Base-by-base conservation (phyloP, 2,113 vertebrate genomes). In the Pyrgilauda ruficollis region DNA sequence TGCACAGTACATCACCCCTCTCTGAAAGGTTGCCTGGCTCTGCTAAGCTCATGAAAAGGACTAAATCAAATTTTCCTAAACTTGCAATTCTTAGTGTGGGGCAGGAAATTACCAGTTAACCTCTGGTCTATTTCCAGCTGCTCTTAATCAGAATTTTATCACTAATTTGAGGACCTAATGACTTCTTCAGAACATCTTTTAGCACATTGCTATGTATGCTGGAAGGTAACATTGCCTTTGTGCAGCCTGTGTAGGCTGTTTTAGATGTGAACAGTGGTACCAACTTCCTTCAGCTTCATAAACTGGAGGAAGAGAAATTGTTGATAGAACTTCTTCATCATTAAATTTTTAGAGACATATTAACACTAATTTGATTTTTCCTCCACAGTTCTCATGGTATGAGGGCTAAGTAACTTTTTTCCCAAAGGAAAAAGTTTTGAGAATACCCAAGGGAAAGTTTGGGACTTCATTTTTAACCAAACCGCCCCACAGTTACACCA, bases 101-200 rank as follows among this genome's bases (percentile, higher is more conserved):
- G 46, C 43, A 95, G 74, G 87, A 94, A 95, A 91, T 91, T 73
- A 77, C 61, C 41, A 64, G 76, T 82, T 93, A 93, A 94, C 49
- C 17, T 75, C 64, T 95, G 61, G n/a, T 88, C 52, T 93, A 11
- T 72, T 94, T 95, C 68, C 90, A 94, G 56, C 13, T 18, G 15
- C 47, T 10, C 4, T 88, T 91, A 90, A 91, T 96, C 80, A 68
- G 41, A 72, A 62, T 89, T 84, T 28, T 92, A 44, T 68, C 61
- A 68, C 33, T 90, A 87, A 84, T 74, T 94, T 75, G 14, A 52
- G 53, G 31, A 84, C 84, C 58, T 87, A 92, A 88, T 94, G 9
- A 56, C 39, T 88, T 91, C 59, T 96, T 96, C 47, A 70, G 72
- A 91, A 67, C 11, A 59, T 46, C 52, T 84, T 73, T 58, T 86